These are phyloP conservation scores for Cataglyphis albicans DNA, from an alignment of 2,888 invertebrate genomes.

Conservation along the genomic window DNA sequence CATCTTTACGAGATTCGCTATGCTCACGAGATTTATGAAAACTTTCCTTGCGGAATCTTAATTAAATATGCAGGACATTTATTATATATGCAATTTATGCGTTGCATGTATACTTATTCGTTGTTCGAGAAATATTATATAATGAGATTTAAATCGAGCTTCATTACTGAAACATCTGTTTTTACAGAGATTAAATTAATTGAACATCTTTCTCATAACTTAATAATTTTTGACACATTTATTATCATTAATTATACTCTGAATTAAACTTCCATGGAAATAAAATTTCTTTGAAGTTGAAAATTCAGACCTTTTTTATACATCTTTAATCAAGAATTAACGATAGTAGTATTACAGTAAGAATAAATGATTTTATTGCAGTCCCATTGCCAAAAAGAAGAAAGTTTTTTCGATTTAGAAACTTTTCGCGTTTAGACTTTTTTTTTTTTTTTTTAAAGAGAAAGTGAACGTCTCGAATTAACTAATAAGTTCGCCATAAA, in stretches of 20 bases:
- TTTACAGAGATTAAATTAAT: constrained; percentile 1
- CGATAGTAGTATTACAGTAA: background rate
- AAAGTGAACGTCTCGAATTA: background rate
- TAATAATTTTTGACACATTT: background rate
- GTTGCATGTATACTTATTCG: background rate
- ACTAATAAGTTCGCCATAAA: background rate
- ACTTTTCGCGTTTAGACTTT: background rate
- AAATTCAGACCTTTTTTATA: background rate
- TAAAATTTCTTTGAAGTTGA: background rate
- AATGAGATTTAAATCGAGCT: background rate
- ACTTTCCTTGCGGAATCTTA: background rate
- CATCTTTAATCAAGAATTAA: background rate
- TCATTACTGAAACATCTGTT: background rate
- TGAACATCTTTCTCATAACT: background rate
- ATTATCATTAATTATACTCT: background rate
- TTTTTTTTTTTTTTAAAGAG: background rate
- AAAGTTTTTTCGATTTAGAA: background rate
- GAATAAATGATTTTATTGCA: background rate
- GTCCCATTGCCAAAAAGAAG: background rate
- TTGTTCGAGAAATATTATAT: background rate
- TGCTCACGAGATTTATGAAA: background rate
- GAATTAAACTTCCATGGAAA: constrained; percentile 4
- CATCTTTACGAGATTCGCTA: background rate
- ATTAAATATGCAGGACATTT: background rate
- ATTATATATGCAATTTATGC: background rate